Base-by-base conservation (phyloP, 2,797 vertebrate genomes). In the Valencia hispanica region DNA sequence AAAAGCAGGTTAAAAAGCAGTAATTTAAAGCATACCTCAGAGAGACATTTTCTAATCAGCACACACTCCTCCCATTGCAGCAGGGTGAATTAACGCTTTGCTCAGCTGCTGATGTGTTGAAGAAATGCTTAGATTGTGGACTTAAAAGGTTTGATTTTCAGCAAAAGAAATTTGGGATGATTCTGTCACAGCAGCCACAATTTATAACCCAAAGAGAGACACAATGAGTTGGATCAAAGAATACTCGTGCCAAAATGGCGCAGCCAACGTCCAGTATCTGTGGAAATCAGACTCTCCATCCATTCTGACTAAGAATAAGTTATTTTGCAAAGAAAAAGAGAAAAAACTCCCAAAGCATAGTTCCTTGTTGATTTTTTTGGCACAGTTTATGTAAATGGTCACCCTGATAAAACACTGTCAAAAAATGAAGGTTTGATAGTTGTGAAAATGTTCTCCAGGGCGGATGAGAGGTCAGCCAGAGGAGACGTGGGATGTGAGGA, bases 381-480 rank as follows among this genome's bases (percentile, higher is more conserved):
- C 15, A 6, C 57, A 34, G 30, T 20, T 34, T 61, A 32, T 9
- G 8, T 34, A 32, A 34, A 34, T 18, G 17, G 17, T 34, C 17
- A 32, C 57, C 18, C 17, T 17, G 18, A 36, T 65, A 20, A 65
- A 36, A 65, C 17, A 36, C 4, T 36, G 18, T 36, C 2, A 65
- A 36, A 36, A 34, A 22, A 25, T 22, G 4, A 65, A 36, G 32
- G 18, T 75, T 5, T 1, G 36, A 32, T 76, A 53, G 41, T 30
- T 17, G 55, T 65, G 63, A 72, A 50, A 50, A 63, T 69, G 15
- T 75, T 20, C 34, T 80, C 25, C 30, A 63, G 27, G 34, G 27
- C 61, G 63, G 51, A 72, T 72, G 59, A 73, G 50, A 86, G 84
- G 76, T 87, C 73, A 78, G 81, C 53, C 39, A 80, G 70, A 78